Evolutionary conservation across 2,113 vertebrate species (phyloP), one percentile per base, ranked within the genome.

Genomic region (Malurus melanocephalus): DNA sequence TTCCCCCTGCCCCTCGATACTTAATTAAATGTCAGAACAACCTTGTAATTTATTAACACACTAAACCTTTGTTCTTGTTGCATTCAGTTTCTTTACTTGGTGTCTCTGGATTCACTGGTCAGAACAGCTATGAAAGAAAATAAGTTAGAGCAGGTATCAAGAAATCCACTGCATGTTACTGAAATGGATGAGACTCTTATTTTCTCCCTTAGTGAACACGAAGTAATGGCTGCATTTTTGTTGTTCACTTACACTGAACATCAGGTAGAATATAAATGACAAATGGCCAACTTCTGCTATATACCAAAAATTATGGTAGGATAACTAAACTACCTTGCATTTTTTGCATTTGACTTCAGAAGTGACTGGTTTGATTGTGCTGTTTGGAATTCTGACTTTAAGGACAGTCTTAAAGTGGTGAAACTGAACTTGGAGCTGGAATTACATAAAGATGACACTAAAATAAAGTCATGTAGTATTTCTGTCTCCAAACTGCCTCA

Each of bases 1-100:
- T 7, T 1, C n/a, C 0, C 1, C 3, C 11, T 8, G 16, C 6
- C 15, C 1, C 9, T 30, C 2, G 16, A 35, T 30, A 19, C 7
- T 35, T 82, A 64, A 61, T 43, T 56, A 42, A 76, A 72, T 20
- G 2, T 55, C 12, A 60, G 62, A 67, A 48, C 18, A 72, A 16
- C 19, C 9, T 60, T 61, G 23, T 83, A 48, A 49, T 80, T n/a
- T 80, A 22, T 45, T 74, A 72, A 32, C 13, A 24, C 13, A 23
- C 7, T 52, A 78, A 35, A 26, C 15, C 24, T 86, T 59, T 62
- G 22, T 78, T 83, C 16, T 43, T 80, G 14, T 46, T 68, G 20
- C 5, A 8, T 23, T 87, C 5, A 2, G 3, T 48, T 73, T 64
- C n/a, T 78, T 61, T 43, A 15, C 27, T 61, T 35, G 14, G 8